Base-by-base conservation (phyloP, 2,113 vertebrate species). In the Triplophysa rosa region DNA sequence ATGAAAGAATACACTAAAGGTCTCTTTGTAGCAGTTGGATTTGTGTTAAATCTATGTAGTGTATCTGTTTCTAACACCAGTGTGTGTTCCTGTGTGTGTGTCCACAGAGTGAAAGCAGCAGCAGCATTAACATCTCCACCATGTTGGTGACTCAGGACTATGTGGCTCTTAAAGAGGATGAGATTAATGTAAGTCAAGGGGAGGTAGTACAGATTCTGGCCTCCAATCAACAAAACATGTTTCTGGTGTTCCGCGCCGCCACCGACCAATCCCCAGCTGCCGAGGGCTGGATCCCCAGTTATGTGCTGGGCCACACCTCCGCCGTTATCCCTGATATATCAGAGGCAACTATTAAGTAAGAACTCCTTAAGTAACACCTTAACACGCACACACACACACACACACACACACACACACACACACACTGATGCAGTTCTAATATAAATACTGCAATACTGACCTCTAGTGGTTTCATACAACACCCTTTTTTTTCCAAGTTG, bases 201-300 rank as follows among this genome's bases (percentile, higher is more conserved):
- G 98, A 99, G 89, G 97, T 98, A 89, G 97, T 99, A 89, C 98
- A 99, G 91, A 96, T 99, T 90, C 92, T 99, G 92, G 97, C 98
- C 94, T 98, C 96, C 94, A 99, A 99, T 91, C 98, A 99, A 90
- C 98, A 99, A 90, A 98, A 96, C 95, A 99, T 99, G 98, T 99
- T 99, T 90, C 93, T 99, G 94, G 98, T 99, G 92, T 99, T 99
- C 91, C 94, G 97, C 87, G 97, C 97, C 87, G 96, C 97, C 84
- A 98, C 96, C 8, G 96, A 98, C 89, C 97, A 97, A 85, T 95
- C 97, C 92, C 98, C 97, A 0, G 98, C 98, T 56, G 98, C 98
- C 24, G 98, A 99, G 94, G 98, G 98, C 95, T 99, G 97, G 98
- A 99, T 99, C 93, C 98, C 98, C 65, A 96, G 96, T 88, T 98